Evolutionary conservation across 2,888 invertebrate genomes (phyloP).

Genomic region (Cerastis rubricosa): DNA sequence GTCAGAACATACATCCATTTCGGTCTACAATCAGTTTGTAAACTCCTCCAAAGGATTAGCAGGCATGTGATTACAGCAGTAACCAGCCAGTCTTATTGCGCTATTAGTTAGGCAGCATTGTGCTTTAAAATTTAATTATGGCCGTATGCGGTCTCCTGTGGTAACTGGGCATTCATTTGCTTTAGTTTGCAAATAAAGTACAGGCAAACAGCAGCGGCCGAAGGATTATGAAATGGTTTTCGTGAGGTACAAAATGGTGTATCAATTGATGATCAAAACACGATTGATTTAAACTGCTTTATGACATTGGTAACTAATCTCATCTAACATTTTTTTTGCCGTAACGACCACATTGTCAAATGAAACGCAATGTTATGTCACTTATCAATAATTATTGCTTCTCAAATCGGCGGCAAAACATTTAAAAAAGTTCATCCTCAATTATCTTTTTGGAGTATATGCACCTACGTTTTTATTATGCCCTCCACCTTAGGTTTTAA

Average conservation of each 20-base stretch:
- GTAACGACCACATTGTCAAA: not conserved
- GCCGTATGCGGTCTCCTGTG: conserved; percentile 48
- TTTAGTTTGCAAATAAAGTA: conserved; percentile 32
- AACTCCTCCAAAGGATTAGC: conserved; percentile 21
- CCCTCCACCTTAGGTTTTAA: not conserved
- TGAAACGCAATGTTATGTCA: not conserved
- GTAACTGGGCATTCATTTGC: conserved; percentile 24
- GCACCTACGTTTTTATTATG: not conserved
- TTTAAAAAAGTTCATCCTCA: not conserved
- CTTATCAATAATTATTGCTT: too few relatives aligned
- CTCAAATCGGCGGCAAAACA: not conserved
- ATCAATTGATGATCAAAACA: not conserved
- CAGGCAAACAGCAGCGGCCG: not conserved
- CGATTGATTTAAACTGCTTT: not conserved
- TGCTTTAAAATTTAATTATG: conserved; percentile 56
- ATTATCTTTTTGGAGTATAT: not conserved
- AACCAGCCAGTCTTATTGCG: conserved; percentile 31
- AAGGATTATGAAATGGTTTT: conserved; percentile 17
- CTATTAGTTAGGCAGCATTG: conserved; percentile 36
- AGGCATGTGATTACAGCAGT: conserved; percentile 35
- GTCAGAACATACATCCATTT: not conserved
- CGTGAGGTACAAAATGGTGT: not conserved
- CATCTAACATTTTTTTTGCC: not conserved
- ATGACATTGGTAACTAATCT: not conserved
- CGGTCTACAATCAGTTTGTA: conserved; percentile 16